Percentiles rank a stretch among this genome's conserved stretches.
Evolutionary conservation across 2,113 vertebrate species (phyloP).

Genomic region (Salvator merianae): DNA sequence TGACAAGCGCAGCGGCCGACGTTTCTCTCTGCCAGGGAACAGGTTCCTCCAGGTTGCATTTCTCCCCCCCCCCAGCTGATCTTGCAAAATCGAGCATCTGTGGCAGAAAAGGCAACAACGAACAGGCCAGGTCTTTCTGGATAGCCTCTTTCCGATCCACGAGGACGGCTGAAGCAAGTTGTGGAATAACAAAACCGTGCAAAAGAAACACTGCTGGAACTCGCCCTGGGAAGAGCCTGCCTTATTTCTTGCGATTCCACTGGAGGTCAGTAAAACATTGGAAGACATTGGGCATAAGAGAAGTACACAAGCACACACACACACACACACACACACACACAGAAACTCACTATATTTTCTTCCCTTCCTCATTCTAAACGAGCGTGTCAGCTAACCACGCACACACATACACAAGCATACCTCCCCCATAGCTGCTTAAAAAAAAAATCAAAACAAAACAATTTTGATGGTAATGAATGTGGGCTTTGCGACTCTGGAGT

Average conservation of each 20-base stretch:
- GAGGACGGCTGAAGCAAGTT: background rate
- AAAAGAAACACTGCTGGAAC: too few species aligned
- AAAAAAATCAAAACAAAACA: too few species aligned
- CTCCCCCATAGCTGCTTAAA: conserved; percentile 51
- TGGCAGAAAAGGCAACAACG: accelerated
- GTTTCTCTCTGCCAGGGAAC: background rate
- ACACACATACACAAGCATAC: background rate
- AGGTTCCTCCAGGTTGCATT: background rate
- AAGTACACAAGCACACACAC: too few species aligned
- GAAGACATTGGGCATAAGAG: too few species aligned
- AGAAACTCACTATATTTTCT: background rate
- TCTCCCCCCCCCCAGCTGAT: conserved; percentile 46
- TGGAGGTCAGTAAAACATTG: conserved; percentile 74
- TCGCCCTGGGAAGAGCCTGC: background rate
- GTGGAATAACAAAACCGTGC: background rate
- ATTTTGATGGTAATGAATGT: conserved; percentile 66
- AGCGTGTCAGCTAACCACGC: conserved; percentile 31
- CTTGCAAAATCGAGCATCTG: conserved; percentile 30
- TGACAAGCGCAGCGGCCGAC: accelerated
- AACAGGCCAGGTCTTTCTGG: conserved; percentile 5
- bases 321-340: too few species aligned
- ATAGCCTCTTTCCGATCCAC: conserved; percentile 8
- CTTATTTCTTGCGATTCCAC: conserved; percentile 61
- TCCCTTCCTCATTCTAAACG: conserved; percentile 16
- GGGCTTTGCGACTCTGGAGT: conserved; percentile 55